These are phyloP conservation scores for Budorcas taxicolor DNA, from an alignment of 2,113 vertebrate species.

Conservation along the genomic window DNA sequence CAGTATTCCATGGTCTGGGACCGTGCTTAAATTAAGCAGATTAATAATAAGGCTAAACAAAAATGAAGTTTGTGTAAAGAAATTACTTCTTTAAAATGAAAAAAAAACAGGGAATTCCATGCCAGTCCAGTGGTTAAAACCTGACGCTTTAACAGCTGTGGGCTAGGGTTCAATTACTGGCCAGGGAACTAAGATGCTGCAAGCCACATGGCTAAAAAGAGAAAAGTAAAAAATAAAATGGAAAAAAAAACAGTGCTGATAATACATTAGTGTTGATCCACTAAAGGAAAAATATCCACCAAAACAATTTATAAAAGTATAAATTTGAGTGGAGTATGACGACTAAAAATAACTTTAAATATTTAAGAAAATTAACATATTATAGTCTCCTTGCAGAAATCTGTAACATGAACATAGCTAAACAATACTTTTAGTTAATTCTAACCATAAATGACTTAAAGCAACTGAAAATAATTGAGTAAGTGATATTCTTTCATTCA, in stretches of 20 bases:
- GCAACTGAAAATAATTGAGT: background rate
- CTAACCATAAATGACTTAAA: conserved; percentile 3
- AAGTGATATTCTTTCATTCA: background rate
- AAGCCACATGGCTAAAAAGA: background rate
- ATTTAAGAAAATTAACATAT: background rate
- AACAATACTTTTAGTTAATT: background rate
- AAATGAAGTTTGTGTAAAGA: background rate
- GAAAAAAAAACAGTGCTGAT: background rate
- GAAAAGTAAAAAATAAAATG: background rate
- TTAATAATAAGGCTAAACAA: background rate
- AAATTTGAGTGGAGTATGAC: background rate
- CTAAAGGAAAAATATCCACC: background rate
- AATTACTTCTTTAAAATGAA: background rate
- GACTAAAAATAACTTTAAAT: background rate
- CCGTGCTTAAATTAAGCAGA: background rate
- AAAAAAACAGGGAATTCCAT: background rate
- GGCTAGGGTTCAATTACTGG: background rate
- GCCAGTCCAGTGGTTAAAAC: background rate
- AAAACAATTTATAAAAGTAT: background rate
- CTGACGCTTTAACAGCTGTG: background rate
- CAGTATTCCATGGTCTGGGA: background rate
- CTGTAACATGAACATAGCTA: background rate
- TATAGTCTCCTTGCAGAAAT: background rate
- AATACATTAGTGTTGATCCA: background rate
- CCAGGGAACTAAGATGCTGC: background rate